Percentiles rank a stretch among this genome's conserved stretches.
Conservation (phyloP, 2,888 invertebrate species). For the Loripinus fragilis region DNA sequence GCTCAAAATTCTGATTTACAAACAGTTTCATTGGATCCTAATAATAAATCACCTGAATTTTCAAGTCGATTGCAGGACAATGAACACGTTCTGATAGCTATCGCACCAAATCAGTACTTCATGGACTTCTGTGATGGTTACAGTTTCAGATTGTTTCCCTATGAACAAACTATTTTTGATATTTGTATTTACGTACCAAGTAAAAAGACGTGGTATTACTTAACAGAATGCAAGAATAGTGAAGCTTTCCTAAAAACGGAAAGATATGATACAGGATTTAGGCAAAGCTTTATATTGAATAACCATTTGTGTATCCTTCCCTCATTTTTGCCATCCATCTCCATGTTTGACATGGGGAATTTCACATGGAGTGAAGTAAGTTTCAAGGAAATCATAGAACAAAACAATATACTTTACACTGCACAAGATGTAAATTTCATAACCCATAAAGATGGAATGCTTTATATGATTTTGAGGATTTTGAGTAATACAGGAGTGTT, state of each 20-base stretch:
- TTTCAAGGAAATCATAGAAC: neutral
- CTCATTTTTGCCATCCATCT: neutral
- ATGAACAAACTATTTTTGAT: neutral
- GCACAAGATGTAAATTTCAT: too few relatives aligned
- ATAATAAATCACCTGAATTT: neutral
- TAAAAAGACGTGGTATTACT: neutral
- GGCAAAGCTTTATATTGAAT: neutral
- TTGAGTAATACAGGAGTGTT: too few relatives aligned
- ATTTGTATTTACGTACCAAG: neutral
- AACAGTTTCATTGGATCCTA: too few relatives aligned
- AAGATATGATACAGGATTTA: neutral
- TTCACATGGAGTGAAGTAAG: neutral
- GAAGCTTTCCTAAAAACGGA: neutral
- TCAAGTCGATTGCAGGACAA: neutral
- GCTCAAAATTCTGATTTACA: neutral
- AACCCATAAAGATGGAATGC: too few relatives aligned
- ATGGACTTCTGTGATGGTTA: too few relatives aligned
- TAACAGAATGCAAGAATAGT: neutral
- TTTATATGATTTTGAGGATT: too few relatives aligned
- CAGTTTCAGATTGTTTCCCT: too few relatives aligned
- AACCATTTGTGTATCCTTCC: neutral
- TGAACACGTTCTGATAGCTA: neutral
- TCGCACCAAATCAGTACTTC: neutral
- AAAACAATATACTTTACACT: too few relatives aligned
- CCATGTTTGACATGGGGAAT: neutral